Evolutionary conservation across 2,888 invertebrate genomes (phyloP).

Genomic region (Ectobius pallidus): DNA sequence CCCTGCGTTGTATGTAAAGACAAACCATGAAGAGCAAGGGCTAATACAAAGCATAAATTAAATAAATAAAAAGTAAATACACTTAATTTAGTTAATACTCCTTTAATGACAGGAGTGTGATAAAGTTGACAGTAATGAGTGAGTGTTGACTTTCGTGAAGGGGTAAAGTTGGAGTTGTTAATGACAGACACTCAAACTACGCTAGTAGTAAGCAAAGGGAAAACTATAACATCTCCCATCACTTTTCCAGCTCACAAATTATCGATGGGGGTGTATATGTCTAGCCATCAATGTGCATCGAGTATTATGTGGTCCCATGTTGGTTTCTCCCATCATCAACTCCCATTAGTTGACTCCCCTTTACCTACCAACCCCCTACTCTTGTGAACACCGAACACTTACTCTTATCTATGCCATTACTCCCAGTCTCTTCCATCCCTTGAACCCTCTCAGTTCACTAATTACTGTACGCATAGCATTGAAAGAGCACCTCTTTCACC

Average conservation of each 20-base stretch:
- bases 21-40: no score
- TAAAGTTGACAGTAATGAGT: neutral
- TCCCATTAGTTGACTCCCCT: neutral
- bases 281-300: neutral
- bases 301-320: neutral
- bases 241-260: neutral
- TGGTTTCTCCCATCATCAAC: constrained; percentile 15
- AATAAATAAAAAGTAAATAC: no score
- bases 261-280: neutral
- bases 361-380: neutral
- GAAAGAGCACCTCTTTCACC: neutral
- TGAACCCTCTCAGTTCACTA: neutral
- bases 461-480: neutral
- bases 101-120: no score
- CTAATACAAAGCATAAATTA: no score
- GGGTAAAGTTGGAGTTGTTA: neutral
- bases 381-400: constrained; percentile 3
- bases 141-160: neutral
- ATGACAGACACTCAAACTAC: no score
- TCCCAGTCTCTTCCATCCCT: neutral
- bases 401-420: constrained; percentile 21
- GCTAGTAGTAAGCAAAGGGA: no score
- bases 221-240: no score
- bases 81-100: no score
- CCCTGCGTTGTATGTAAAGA: no score